Conservation (phyloP, 2,113 vertebrate species). For the Fulica atra region DNA sequence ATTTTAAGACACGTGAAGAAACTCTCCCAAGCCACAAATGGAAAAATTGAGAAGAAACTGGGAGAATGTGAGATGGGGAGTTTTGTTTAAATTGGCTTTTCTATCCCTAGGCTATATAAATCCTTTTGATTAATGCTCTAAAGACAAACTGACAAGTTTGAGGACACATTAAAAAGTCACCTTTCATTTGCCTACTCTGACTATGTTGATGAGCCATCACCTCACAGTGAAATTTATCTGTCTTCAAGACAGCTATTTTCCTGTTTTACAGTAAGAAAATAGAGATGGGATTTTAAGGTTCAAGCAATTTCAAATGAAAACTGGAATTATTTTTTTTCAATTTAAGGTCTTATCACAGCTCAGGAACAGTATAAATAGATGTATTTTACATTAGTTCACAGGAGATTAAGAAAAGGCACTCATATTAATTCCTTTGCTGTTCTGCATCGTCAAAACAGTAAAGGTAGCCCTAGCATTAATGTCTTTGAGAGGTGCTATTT, state of each 20-base stretch:
- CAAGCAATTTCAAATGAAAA: not conserved
- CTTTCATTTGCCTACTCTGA: not conserved
- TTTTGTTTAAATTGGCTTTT: not conserved
- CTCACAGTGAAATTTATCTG: not conserved
- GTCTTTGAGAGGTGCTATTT: not conserved
- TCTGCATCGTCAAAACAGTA: not conserved
- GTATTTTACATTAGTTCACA: not conserved
- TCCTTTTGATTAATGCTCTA: not conserved
- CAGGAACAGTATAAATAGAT: not conserved
- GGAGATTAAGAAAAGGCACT: not conserved
- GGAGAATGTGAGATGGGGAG: not conserved
- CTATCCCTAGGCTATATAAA: not conserved
- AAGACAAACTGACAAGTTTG: not conserved
- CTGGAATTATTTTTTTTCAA: constrained; percentile 2
- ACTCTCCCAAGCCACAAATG: not conserved
- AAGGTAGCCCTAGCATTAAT: not conserved
- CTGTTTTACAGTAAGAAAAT: not conserved
- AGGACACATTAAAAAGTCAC: not conserved
- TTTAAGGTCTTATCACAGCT: not conserved
- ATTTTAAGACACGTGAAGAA: not conserved
- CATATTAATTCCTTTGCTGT: not conserved
- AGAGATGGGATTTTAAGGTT: not conserved
- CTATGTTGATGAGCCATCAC: not conserved
- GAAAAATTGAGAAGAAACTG: not conserved
- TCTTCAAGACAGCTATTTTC: not conserved